These are phyloP conservation scores for Aporophyla nigra DNA, from an alignment of 2,888 invertebrate genomes.

Conservation along the genomic window DNA sequence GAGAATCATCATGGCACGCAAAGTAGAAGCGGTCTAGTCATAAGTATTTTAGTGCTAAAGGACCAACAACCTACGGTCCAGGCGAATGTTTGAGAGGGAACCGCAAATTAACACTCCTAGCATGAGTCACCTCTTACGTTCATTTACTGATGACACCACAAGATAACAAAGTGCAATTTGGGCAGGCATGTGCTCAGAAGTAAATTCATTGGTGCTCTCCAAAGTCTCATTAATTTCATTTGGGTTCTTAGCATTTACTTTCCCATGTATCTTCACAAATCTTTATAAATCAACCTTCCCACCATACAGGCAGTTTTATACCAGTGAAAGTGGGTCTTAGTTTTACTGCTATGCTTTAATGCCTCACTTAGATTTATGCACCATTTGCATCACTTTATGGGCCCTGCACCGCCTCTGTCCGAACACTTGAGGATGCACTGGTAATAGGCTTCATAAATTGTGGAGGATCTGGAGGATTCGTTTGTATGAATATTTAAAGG, in stretches of 20 bases:
- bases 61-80: neutral
- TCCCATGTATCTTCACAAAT: neutral
- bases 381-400: conserved; percentile 67
- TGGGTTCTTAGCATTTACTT: neutral
- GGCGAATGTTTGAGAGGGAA: neutral
- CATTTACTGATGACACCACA: neutral
- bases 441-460: conserved; percentile 52
- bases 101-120: neutral
- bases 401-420: conserved; percentile 40
- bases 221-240: conserved; percentile 1
- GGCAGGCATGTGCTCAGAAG: neutral
- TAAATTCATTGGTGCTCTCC: neutral
- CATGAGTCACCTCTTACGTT: neutral
- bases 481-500: conserved; percentile 29
- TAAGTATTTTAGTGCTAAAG: neutral
- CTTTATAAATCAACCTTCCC: conserved; percentile 2
- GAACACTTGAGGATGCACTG: conserved; percentile 53
- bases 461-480: conserved; percentile 9
- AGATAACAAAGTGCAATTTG: neutral
- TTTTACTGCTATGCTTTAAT: conserved; percentile 54
- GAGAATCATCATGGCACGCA: too few species aligned
- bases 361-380: conserved; percentile 61
- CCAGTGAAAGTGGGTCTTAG: conserved; percentile 45
- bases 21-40: neutral
- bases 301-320: conserved; percentile 22